Percentiles rank a stretch among this genome's conserved stretches.
phyloP scores from a whole-genome alignment of 2,113 vertebrate species.

The Bambusicola thoracicus region DNA sequence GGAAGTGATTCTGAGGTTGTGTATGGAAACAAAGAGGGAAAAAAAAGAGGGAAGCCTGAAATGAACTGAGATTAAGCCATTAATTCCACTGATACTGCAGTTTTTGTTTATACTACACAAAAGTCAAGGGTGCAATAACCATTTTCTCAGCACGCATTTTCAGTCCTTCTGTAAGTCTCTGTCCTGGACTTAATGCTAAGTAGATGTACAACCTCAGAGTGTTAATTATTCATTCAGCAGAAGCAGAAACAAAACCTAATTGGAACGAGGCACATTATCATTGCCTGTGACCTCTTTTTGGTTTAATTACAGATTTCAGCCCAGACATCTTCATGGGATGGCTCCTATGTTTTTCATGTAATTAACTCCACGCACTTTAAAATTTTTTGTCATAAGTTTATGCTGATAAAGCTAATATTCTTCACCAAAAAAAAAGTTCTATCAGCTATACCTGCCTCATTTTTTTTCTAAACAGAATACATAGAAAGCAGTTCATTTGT shows the following conservation, averaged over 20 bases:
- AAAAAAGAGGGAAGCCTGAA: not conserved
- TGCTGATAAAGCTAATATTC: not conserved
- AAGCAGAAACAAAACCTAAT: not conserved
- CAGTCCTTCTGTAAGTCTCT: not conserved
- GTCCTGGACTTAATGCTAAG: not conserved
- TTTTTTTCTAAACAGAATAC: not conserved
- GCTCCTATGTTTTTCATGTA: not conserved
- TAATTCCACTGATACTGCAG: not conserved
- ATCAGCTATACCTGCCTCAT: not conserved
- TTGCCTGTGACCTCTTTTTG: not conserved
- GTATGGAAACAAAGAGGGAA: accelerated
- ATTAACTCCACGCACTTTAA: not conserved
- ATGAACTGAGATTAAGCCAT: not conserved
- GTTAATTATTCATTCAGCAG: not conserved
- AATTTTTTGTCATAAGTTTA: not conserved
- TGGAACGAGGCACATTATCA: not conserved
- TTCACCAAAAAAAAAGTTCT: not conserved
- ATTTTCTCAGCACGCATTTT: not conserved
- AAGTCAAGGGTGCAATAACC: not conserved
- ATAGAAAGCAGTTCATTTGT: not conserved
- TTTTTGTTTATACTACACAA: not conserved
- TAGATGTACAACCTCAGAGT: not conserved
- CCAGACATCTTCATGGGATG: not conserved
- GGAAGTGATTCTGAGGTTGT: not conserved
- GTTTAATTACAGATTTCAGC: not conserved